phyloP scores from a whole-genome alignment of 1,140 invertebrate genomes.

The Drosophila jambulina region DNA sequence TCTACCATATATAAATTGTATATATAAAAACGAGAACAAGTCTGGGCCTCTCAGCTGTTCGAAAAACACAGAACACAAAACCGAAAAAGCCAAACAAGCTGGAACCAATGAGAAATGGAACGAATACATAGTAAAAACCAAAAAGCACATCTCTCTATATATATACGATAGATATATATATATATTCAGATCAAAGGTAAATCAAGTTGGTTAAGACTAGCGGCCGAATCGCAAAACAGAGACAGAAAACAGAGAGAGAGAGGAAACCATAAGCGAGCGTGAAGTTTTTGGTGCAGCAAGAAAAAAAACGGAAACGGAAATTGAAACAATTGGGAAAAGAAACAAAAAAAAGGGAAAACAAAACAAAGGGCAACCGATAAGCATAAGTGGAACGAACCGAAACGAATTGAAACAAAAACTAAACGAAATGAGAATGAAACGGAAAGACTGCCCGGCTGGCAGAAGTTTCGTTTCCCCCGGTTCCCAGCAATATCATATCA shows the following conservation, averaged over 20 bases:
- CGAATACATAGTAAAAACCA: constrained; percentile 15
- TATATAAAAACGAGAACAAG: constrained; percentile 8
- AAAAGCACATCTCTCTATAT: neutral
- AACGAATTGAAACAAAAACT: constrained; percentile 1
- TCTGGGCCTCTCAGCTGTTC: constrained; percentile 29
- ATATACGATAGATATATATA: constrained; percentile 15
- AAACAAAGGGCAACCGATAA: constrained; percentile 25
- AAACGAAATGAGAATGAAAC: constrained; percentile 39
- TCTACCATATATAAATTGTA: constrained; percentile 31
- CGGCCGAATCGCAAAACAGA: constrained; percentile 39
- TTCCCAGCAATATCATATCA: neutral
- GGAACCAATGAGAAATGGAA: constrained; percentile 29
- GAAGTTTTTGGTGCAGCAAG: constrained; percentile 51
- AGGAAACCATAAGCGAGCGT: constrained; percentile 44
- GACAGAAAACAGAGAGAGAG: constrained; percentile 1
- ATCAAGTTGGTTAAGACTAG: constrained; percentile 26
- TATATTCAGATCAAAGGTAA: constrained; percentile 1
- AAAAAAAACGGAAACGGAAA: constrained; percentile 10
- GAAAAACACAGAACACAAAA: constrained; percentile 34
- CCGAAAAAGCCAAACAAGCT: constrained; percentile 48
- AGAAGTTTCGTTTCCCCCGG: constrained; percentile 20
- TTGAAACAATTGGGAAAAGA: constrained; percentile 6
- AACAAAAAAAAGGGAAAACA: constrained; percentile 14
- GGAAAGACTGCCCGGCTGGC: constrained; percentile 19
- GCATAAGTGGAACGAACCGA: constrained; percentile 5